These are phyloP conservation scores for Danio tinwini DNA, from an alignment of 2,797 vertebrate species.

Conservation along the genomic window DNA sequence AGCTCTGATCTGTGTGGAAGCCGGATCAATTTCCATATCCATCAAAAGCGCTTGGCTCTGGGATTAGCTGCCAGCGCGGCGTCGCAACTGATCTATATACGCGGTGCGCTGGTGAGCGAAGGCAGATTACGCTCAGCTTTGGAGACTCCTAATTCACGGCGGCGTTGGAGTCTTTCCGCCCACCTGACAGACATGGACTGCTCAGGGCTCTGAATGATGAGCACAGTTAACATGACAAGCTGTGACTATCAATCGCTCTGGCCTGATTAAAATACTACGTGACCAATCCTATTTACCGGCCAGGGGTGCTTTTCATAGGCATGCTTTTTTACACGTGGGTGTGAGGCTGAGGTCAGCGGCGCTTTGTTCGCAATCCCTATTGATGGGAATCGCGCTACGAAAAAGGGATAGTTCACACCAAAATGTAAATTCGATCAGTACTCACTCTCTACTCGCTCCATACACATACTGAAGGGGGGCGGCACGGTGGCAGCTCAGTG, in stretches of 20 bases:
- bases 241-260: conserved; percentile 60
- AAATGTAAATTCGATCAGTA: no score
- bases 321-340: conserved; percentile 1
- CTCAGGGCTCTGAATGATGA: conserved; percentile 62
- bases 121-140: conserved; percentile 48
- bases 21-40: conserved; percentile 59
- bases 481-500: no score
- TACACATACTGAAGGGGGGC: no score
- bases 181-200: conserved; percentile 64
- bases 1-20: conserved; percentile 9
- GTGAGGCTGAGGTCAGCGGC: conserved; percentile 41
- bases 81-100: conserved; percentile 55
- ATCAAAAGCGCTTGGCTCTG: conserved; percentile 48
- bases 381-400: conserved; percentile 20
- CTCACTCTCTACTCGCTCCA: no score
- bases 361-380: conserved; percentile 20
- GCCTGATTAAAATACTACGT: conserved; percentile 68
- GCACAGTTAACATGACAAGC: conserved; percentile 59
- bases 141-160: conserved; percentile 56
- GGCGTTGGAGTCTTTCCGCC: conserved; percentile 39
- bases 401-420: not conserved
- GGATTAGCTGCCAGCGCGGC: conserved; percentile 47
- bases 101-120: conserved; percentile 16
- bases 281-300: conserved; percentile 59
- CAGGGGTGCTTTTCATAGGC: conserved; percentile 13